Percentiles rank a stretch among this genome's conserved stretches.
These are phyloP conservation scores for Sceloporus undulatus DNA, from an alignment of 2,113 vertebrate genomes.

Conservation along the genomic window DNA sequence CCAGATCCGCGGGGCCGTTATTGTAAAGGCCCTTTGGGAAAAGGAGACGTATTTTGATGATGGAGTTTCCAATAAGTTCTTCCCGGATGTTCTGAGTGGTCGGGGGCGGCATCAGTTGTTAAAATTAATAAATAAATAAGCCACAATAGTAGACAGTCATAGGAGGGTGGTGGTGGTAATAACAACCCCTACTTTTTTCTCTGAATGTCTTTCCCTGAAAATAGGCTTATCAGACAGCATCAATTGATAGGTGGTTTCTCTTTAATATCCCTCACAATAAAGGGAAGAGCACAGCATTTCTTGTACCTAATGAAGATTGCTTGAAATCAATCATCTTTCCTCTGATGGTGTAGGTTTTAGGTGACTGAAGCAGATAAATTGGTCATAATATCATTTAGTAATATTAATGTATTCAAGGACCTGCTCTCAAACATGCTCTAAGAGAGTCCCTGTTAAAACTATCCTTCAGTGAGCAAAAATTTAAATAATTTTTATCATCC, in stretches of 20 bases:
- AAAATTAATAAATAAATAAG: too few species aligned
- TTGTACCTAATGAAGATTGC: constrained; percentile 79
- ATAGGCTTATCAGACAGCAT: constrained; percentile 66
- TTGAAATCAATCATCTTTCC: constrained; percentile 78
- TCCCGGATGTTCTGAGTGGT: too few species aligned
- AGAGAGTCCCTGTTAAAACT: constrained; percentile 63
- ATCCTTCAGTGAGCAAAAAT: constrained; percentile 6
- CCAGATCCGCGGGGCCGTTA: too few species aligned
- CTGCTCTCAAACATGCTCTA: constrained; percentile 69
- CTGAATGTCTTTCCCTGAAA: constrained; percentile 52
- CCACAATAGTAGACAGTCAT: background rate
- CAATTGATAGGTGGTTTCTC: constrained; percentile 79
- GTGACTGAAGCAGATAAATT: constrained; percentile 73
- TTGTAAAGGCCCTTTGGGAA: too few species aligned
- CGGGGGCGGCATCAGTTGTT: too few species aligned
- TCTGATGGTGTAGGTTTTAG: constrained; percentile 76
- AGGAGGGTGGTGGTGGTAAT: constrained; percentile 13
- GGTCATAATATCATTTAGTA: constrained; percentile 69
- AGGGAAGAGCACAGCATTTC: constrained; percentile 73
- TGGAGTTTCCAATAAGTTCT: too few species aligned
- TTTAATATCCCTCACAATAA: constrained; percentile 74
- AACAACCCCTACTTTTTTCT: constrained; percentile 53
- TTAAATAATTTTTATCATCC: constrained; percentile 4
- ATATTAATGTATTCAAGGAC: constrained; percentile 68
- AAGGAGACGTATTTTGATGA: too few species aligned